Conservation (phyloP, 2,888 invertebrate genomes). For the Corbicula japonica region DNA sequence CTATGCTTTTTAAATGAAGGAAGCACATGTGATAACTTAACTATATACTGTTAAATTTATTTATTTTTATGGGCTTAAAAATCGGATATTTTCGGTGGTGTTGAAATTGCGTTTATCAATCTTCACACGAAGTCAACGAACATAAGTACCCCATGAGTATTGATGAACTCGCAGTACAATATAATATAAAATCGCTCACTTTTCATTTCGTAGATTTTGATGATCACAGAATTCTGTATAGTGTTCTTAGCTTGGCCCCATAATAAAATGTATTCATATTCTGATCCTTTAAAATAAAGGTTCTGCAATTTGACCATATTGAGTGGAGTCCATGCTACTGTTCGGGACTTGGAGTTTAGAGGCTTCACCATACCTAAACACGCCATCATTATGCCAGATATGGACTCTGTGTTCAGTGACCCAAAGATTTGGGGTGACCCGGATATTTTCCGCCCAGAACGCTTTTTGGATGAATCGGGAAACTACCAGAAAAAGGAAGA, state of each 20-base stretch:
- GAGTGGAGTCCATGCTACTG: conserved; percentile 53
- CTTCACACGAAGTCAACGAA: background rate
- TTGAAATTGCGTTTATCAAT: too few species aligned
- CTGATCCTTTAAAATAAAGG: conserved; percentile 16
- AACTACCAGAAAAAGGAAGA: conserved; percentile 44
- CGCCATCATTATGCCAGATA: conserved; percentile 66
- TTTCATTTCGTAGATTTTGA: background rate
- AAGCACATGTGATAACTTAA: too few species aligned
- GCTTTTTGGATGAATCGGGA: conserved; percentile 67
- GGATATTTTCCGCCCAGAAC: conserved; percentile 73
- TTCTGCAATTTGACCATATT: conserved; percentile 29
- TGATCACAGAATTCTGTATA: background rate
- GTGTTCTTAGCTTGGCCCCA: background rate
- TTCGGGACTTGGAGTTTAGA: conserved; percentile 73
- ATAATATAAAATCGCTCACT: background rate
- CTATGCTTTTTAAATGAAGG: too few species aligned
- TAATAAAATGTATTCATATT: background rate
- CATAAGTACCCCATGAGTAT: background rate
- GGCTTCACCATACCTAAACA: conserved; percentile 80
- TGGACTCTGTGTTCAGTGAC: conserved; percentile 73
- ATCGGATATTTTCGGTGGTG: too few species aligned
- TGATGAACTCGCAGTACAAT: background rate
- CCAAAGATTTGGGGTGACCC: conserved; percentile 72
- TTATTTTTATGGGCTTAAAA: too few species aligned
- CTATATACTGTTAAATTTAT: too few species aligned